phyloP scores from a whole-genome alignment of 2,888 invertebrate species.

The Epistrophella euchroma region DNA sequence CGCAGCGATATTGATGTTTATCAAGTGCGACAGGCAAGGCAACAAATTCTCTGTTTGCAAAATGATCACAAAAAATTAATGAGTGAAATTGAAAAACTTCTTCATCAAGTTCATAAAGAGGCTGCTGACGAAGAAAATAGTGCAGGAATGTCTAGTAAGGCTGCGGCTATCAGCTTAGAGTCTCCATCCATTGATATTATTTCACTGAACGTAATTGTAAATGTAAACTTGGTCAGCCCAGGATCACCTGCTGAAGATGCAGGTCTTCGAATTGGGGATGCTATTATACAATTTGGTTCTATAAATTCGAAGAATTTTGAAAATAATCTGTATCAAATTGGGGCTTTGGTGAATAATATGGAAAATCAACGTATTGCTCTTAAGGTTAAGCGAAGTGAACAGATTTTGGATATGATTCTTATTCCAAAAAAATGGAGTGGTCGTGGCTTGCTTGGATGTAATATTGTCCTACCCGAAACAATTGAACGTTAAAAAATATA shows the following conservation, averaged over 20 bases:
- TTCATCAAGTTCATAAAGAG: slow-evolving; percentile 87
- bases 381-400: slow-evolving; percentile 85
- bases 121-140: slow-evolving; percentile 77
- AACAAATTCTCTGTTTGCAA: slow-evolving; percentile 94
- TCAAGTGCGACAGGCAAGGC: slow-evolving; percentile 94
- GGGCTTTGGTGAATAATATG: slow-evolving; percentile 87
- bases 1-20: slow-evolving; percentile 95
- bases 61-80: slow-evolving; percentile 95
- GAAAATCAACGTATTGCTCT: slow-evolving; percentile 85
- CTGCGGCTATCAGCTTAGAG: slow-evolving; percentile 77
- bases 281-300: slow-evolving; percentile 91
- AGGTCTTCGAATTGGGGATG: slow-evolving; percentile 89
- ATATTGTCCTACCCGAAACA: slow-evolving; percentile 84
- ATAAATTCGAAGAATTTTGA: slow-evolving; percentile 89
- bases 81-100: slow-evolving; percentile 89
- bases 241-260: slow-evolving; percentile 93
- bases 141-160: slow-evolving; percentile 77
- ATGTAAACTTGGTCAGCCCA: slow-evolving; percentile 89
- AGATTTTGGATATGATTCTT: slow-evolving; percentile 86
- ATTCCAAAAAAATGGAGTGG: slow-evolving; percentile 91
- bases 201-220: slow-evolving; percentile 86
- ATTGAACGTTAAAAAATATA: slow-evolving; percentile 72
- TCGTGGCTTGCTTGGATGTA: slow-evolving; percentile 91
- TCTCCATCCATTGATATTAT: slow-evolving; percentile 63
- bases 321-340: slow-evolving; percentile 88